A percentile compares a stretch with the other conserved stretches of the same genome.
These are phyloP conservation scores for Cephus pygmeus DNA, from an alignment of 2,888 invertebrate species.

Conservation along the genomic window DNA sequence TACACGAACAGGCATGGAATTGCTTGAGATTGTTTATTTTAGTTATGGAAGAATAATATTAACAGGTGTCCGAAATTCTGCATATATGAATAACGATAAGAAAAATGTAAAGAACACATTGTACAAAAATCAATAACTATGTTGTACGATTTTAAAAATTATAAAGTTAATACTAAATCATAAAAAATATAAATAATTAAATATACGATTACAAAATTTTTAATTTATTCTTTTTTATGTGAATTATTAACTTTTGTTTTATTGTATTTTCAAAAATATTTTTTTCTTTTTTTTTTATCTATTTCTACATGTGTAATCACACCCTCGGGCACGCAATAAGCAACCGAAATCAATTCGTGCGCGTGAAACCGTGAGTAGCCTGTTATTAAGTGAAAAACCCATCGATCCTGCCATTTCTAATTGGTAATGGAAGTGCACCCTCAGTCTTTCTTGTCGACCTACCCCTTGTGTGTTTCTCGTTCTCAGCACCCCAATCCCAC, in stretches of 20 bases:
- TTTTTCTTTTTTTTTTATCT: not conserved
- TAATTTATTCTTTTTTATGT: not conserved
- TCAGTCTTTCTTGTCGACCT: not conserved
- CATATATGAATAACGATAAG: not conserved
- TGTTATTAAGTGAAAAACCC: not conserved
- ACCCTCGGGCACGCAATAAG: not conserved
- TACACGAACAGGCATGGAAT: not conserved
- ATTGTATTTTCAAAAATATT: not conserved
- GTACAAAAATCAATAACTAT: not conserved
- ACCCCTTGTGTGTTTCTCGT: constrained; percentile 9
- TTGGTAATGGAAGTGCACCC: constrained; percentile 5
- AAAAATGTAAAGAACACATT: not conserved
- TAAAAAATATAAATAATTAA: not conserved
- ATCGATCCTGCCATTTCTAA: constrained; percentile 9
- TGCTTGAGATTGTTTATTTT: not conserved
- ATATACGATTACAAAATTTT: too few species aligned
- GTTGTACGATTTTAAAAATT: not conserved
- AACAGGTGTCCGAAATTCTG: not conserved
- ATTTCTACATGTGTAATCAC: not conserved
- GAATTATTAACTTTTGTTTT: not conserved
- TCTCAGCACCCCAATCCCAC: constrained; percentile 4
- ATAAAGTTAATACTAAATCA: not conserved
- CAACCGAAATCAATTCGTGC: not conserved
- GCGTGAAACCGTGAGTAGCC: not conserved
- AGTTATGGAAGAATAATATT: not conserved